These are phyloP conservation scores for Lagocephalus sceleratus DNA, from an alignment of 2,797 vertebrate species.

Conservation along the genomic window DNA sequence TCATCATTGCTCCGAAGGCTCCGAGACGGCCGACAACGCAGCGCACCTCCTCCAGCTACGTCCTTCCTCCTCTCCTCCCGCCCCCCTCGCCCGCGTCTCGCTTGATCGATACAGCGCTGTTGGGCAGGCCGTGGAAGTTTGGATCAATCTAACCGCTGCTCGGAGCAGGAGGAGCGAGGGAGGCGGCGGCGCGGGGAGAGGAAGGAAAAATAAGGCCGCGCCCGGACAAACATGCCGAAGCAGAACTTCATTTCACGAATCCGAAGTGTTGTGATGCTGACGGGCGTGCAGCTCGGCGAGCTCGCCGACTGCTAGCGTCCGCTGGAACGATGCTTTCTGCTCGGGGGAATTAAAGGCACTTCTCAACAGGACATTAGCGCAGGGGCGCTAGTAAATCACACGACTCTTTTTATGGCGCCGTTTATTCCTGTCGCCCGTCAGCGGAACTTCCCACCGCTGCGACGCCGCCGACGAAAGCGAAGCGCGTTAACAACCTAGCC, in stretches of 20 bases:
- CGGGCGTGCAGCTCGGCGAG: too few relatives aligned
- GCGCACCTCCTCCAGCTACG: slow-evolving; percentile 21
- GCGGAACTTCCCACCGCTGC: too few relatives aligned
- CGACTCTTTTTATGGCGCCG: too few relatives aligned
- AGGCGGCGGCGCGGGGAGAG: not conserved
- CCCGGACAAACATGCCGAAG: slow-evolving; percentile 6
- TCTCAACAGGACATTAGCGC: too few relatives aligned
- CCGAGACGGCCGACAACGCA: slow-evolving; percentile 14
- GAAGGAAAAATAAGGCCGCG: not conserved
- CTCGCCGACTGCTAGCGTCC: too few relatives aligned
- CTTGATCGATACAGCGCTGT: slow-evolving; percentile 47
- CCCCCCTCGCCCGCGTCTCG: slow-evolving; percentile 3
- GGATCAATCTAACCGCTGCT: slow-evolving; percentile 56
- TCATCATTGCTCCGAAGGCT: slow-evolving; percentile 12
- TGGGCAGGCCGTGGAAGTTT: slow-evolving; percentile 40
- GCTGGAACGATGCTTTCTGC: too few relatives aligned
- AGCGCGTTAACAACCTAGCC: too few relatives aligned
- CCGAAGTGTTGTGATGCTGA: too few relatives aligned
- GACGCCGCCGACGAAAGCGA: too few relatives aligned
- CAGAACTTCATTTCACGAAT: not conserved
- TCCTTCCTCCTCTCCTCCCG: slow-evolving; percentile 7
- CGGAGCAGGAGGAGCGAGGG: slow-evolving; percentile 22
- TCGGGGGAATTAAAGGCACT: too few relatives aligned
- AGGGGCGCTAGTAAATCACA: too few relatives aligned
- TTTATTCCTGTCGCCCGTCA: too few relatives aligned